Percentiles rank a stretch among this genome's conserved stretches.
Conservation (phyloP, 1,140 invertebrate species). For the Pomacea maculata region DNA sequence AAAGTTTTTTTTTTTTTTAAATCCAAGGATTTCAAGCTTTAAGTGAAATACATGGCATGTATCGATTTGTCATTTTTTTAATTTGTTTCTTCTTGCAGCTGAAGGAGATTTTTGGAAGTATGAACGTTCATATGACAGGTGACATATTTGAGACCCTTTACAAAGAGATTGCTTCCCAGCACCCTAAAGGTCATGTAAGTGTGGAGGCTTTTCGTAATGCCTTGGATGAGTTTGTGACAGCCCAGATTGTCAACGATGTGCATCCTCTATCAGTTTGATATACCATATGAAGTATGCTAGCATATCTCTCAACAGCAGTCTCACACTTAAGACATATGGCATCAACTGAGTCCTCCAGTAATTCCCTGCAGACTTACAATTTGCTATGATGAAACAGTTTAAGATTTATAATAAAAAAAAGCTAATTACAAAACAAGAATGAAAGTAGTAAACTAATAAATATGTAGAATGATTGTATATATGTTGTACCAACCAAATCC, state of each 20-base stretch:
- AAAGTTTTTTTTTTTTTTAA: too few relatives aligned
- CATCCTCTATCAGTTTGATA: constrained; percentile 43
- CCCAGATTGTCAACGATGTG: constrained; percentile 35
- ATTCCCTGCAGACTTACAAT: too few relatives aligned
- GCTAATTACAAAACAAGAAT: too few relatives aligned
- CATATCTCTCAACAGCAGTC: too few relatives aligned
- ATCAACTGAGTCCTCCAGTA: too few relatives aligned
- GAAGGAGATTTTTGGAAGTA: constrained; percentile 52
- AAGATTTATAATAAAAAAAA: too few relatives aligned
- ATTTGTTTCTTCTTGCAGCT: constrained; percentile 47
- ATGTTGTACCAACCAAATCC: too few relatives aligned
- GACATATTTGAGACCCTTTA: constrained; percentile 56
- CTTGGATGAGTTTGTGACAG: constrained; percentile 52
- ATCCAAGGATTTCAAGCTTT: too few relatives aligned
- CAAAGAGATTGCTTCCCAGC: constrained; percentile 44
- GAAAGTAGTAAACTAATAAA: too few relatives aligned
- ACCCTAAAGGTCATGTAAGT: constrained; percentile 60
- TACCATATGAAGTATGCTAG: background rate
- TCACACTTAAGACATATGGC: too few relatives aligned
- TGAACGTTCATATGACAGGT: constrained; percentile 58
- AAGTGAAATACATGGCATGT: background rate
- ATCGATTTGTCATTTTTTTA: background rate
- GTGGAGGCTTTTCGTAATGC: constrained; percentile 60
- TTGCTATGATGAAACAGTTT: too few relatives aligned
- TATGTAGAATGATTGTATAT: too few relatives aligned